Conservation (phyloP, 2,797 vertebrate genomes). For the Discoglossus pictus region DNA sequence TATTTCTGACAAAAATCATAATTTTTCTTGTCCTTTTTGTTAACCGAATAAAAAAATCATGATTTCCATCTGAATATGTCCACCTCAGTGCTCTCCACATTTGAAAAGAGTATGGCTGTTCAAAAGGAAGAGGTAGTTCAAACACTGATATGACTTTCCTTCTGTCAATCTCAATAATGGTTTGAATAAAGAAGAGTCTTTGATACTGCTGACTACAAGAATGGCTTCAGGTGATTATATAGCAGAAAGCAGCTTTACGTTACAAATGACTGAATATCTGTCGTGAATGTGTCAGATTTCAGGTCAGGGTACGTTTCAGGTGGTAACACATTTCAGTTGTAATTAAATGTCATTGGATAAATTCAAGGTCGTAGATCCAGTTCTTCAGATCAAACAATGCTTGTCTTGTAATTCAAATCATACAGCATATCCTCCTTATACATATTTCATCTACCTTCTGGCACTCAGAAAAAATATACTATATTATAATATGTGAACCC, state of each 20-base stretch:
- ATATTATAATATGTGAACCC: not conserved
- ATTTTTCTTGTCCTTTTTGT: no score
- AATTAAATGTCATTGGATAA: not conserved
- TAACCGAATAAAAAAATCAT: no score
- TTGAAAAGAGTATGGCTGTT: no score
- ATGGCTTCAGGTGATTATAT: not conserved
- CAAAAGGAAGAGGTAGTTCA: not conserved
- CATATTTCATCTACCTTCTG: no score
- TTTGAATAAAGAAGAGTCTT: not conserved
- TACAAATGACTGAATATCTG: not conserved
- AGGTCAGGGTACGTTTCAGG: not conserved
- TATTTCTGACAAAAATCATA: no score
- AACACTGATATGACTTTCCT: not conserved
- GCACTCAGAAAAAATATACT: no score
- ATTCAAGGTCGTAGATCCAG: not conserved
- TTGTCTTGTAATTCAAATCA: not conserved
- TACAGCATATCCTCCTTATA: not conserved
- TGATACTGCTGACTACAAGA: not conserved
- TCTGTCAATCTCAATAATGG: slow-evolving; percentile 1
- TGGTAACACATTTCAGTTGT: not conserved
- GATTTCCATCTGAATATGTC: no score
- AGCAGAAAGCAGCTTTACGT: not conserved
- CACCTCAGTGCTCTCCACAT: no score
- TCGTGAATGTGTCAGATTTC: not conserved
- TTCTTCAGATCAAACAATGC: not conserved